These are phyloP conservation scores for Pollenia amentaria DNA, from an alignment of 2,888 invertebrate genomes.

Conservation along the genomic window DNA sequence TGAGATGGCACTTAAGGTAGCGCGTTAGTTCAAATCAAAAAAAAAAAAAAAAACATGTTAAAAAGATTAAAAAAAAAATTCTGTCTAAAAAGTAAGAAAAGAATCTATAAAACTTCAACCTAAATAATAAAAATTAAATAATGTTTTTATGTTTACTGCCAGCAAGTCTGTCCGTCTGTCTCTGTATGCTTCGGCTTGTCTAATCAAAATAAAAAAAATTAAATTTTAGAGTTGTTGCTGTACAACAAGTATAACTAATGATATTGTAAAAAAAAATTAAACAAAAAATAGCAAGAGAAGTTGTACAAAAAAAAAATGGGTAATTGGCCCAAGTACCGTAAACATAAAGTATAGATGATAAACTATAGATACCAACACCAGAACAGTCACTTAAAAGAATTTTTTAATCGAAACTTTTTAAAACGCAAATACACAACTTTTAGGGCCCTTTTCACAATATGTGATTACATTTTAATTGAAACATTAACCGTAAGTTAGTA, in stretches of 20 bases:
- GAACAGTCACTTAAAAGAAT: constrained; percentile 45
- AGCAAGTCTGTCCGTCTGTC: constrained; percentile 39
- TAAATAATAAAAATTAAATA: constrained; percentile 72
- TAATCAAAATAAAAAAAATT: constrained; percentile 51
- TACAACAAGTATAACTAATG: constrained; percentile 69
- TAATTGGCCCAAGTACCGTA: constrained; percentile 79
- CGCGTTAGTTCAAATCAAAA: constrained; percentile 15
- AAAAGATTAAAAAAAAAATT: constrained; percentile 9
- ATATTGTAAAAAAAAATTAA: constrained; percentile 39
- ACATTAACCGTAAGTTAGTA: too few species aligned
- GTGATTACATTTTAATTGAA: too few species aligned
- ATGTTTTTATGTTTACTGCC: constrained; percentile 49
- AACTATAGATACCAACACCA: constrained; percentile 53
- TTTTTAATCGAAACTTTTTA: neutral
- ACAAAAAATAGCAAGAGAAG: constrained; percentile 44
- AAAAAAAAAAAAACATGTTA: constrained; percentile 2
- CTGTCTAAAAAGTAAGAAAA: constrained; percentile 15
- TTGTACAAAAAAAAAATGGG: constrained; percentile 75
- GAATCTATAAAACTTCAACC: constrained; percentile 65
- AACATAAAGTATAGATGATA: constrained; percentile 70
- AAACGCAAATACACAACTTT: too few species aligned
- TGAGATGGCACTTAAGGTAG: constrained; percentile 63
- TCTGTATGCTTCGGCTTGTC: constrained; percentile 37
- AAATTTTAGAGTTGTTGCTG: constrained; percentile 45
- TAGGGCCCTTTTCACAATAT: too few species aligned